Conservation (phyloP, 2,797 vertebrate genomes). For the Philypnodon macrostomus region DNA sequence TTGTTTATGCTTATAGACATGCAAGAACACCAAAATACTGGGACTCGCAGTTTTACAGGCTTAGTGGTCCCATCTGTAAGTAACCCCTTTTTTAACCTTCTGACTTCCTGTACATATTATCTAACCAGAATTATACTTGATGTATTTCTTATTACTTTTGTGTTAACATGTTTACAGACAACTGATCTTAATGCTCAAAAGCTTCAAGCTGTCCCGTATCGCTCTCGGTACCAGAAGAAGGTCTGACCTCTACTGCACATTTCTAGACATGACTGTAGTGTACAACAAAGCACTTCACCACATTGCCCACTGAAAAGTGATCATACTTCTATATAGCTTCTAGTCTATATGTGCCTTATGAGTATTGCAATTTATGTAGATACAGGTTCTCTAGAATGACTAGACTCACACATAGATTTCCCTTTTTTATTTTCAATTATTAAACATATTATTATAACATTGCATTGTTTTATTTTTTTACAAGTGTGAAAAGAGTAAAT, state of each 20-base stretch:
- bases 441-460: neutral
- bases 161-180: slow-evolving; percentile 42
- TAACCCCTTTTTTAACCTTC: slow-evolving; percentile 20
- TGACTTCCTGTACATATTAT: neutral
- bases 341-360: slow-evolving; percentile 1
- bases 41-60: slow-evolving; percentile 61
- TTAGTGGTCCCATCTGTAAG: slow-evolving; percentile 73
- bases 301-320: slow-evolving; percentile 4
- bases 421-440: neutral
- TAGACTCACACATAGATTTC: neutral
- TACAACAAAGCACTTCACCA: slow-evolving; percentile 26
- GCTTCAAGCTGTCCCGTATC: slow-evolving; percentile 46
- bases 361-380: neutral
- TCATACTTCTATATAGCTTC: slow-evolving; percentile 4
- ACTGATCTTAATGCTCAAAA: slow-evolving; percentile 48
- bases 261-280: neutral
- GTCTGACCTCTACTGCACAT: slow-evolving; percentile 49
- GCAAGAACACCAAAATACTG: slow-evolving; percentile 66
- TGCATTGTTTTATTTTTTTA: neutral
- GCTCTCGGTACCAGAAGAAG: slow-evolving; percentile 61
- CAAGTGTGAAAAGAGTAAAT: neutral
- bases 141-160: too few species aligned
- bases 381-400: too few species aligned
- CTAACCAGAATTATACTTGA: neutral
- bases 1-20: slow-evolving; percentile 71